Percentiles rank a stretch among this genome's conserved stretches.
Evolutionary conservation across 2,797 vertebrate species (phyloP).

Genomic region (Zenarchopterus dispar): DNA sequence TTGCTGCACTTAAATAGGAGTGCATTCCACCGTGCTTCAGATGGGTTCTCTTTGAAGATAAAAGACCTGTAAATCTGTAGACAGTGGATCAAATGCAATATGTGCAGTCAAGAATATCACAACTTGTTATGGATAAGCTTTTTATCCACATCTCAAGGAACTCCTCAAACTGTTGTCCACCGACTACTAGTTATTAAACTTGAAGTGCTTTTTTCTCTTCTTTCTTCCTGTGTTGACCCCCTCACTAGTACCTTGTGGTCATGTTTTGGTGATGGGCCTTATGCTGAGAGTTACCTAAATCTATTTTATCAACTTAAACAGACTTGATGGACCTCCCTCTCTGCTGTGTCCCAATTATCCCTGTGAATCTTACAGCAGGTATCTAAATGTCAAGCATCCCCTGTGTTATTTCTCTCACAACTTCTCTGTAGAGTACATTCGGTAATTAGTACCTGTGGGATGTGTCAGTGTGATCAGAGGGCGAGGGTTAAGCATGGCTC

Average conservation of each 20-base stretch:
- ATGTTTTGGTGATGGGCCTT: slow-evolving; percentile 62
- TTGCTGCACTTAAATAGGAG: slow-evolving; percentile 33
- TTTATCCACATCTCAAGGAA: slow-evolving; percentile 76
- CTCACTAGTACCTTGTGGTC: slow-evolving; percentile 52
- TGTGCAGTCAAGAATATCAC: slow-evolving; percentile 76
- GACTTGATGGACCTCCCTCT: slow-evolving; percentile 71
- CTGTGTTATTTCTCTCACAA: slow-evolving; percentile 69
- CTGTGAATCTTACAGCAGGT: slow-evolving; percentile 73
- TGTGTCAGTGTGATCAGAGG: slow-evolving; percentile 76
- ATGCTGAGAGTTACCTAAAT: slow-evolving; percentile 63
- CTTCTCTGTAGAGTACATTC: slow-evolving; percentile 63
- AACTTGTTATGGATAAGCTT: slow-evolving; percentile 72
- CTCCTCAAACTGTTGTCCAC: slow-evolving; percentile 73
- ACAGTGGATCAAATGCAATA: slow-evolving; percentile 69
- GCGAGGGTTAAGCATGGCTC: slow-evolving; percentile 70
- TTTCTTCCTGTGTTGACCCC: slow-evolving; percentile 44
- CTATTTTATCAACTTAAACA: slow-evolving; percentile 77
- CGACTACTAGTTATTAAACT: slow-evolving; percentile 47
- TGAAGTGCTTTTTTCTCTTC: slow-evolving; percentile 51
- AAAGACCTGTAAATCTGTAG: slow-evolving; percentile 69
- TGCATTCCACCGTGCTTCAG: slow-evolving; percentile 42
- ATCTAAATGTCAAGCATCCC: slow-evolving; percentile 84
- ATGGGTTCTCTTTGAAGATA: slow-evolving; percentile 72
- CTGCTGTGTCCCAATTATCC: slow-evolving; percentile 82
- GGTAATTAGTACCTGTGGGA: slow-evolving; percentile 86